These are phyloP conservation scores for Operophtera brumata DNA, from an alignment of 2,888 invertebrate genomes.

Conservation along the genomic window DNA sequence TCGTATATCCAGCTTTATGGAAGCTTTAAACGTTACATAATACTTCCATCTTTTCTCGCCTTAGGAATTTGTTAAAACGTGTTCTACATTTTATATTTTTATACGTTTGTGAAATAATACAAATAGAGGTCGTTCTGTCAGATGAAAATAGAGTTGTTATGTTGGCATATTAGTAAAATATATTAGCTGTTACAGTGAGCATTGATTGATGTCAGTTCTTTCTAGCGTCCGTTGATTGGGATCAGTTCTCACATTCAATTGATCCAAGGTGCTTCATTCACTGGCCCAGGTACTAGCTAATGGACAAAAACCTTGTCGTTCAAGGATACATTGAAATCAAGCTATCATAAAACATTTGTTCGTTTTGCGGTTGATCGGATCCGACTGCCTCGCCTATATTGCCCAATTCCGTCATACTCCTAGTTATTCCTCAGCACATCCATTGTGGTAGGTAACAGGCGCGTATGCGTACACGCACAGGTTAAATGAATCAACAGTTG, in stretches of 20 bases:
- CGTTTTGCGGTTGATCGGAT: constrained; percentile 14
- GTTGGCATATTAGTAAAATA: constrained; percentile 5
- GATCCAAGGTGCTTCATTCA: constrained; percentile 2
- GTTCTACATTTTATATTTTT: constrained; percentile 33
- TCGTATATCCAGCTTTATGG: constrained; percentile 66
- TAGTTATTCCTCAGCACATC: constrained; percentile 18
- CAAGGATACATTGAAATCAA: constrained; percentile 54
- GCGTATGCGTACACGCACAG: constrained; percentile 19
- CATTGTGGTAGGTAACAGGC: constrained; percentile 9
- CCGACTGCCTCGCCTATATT: constrained; percentile 24
- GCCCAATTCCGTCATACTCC: constrained; percentile 28
- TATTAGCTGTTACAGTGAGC: constrained; percentile 1
- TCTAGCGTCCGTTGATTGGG: constrained; percentile 8
- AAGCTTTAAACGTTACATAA: constrained; percentile 64
- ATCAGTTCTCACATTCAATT: not conserved
- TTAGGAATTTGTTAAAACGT: constrained; percentile 47
- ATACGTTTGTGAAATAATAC: constrained; percentile 28
- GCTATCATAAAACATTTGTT: constrained; percentile 21
- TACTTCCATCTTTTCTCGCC: constrained; percentile 52
- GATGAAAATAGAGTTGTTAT: constrained; percentile 22
- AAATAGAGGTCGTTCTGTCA: constrained; percentile 25
- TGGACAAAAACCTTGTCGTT: constrained; percentile 43
- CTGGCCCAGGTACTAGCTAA: not conserved
- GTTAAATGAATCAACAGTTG: constrained; percentile 12
- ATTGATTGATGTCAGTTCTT: constrained; percentile 3